Evolutionary conservation across 2,888 invertebrate species (phyloP), one percentile per base, ranked within the genome.

Genomic region (Augiades crinisus): DNA sequence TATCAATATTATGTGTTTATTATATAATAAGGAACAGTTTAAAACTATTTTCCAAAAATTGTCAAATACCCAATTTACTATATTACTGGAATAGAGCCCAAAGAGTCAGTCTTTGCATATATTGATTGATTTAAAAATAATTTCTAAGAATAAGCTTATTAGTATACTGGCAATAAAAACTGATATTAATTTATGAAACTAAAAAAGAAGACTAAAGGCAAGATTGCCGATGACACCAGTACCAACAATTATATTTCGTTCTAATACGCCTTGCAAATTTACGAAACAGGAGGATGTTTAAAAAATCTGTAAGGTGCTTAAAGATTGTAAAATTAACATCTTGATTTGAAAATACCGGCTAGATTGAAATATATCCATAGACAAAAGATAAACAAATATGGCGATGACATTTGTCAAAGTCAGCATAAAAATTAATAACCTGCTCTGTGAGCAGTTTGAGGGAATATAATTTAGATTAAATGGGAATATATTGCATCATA

Each of bases 321-420:
- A n/a, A n/a, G n/a, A n/a, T n/a, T n/a, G n/a, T n/a, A 10, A 27
- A 10, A 10, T 1, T 10, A 27, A 10, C n/a, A 27, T n/a, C 4
- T 10, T 27, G 10, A 24, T 2, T 46, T 37, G 16, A 46, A 46
- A 27, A 24, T 37, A 46, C 41, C 41, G 41, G 43, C 30, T 40
- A 43, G n/a, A 3, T 21, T 12, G 4, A 4, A 13, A 31, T n/a
- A 5, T 30, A 19, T 31, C 31, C 43, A 44, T 44, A 44, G 41
- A 50, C 8, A 36, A 43, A 43, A 13, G 34, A 43, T 24, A 50
- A 41, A 50, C 36, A 33, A 34, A 43, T 36, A 44, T 40, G 37
- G n/a, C 44, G 24, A 60, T 80, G 82, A 78, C 77, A 79, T 74
- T 79, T 83, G 83, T 86, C 87, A 87, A 87, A 78, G 82, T 87